phyloP scores from a whole-genome alignment of 2,888 invertebrate species.

The Epistrophella euchroma region DNA sequence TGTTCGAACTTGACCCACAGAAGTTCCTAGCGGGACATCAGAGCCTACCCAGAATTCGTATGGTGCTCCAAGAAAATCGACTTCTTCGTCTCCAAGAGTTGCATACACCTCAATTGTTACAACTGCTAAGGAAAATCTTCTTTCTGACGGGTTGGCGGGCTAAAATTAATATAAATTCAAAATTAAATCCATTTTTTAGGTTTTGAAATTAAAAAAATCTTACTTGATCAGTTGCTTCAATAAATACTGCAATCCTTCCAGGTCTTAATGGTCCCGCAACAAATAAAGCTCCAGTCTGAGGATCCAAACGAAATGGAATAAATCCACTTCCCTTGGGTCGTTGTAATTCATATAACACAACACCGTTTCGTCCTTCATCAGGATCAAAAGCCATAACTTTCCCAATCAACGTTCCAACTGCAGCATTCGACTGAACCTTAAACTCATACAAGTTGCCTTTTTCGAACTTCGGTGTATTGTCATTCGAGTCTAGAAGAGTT shows the following conservation, averaged over 20 bases:
- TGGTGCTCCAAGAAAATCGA: slow-evolving; percentile 93
- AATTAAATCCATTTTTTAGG: not conserved
- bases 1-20: slow-evolving; percentile 92
- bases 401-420: slow-evolving; percentile 90
- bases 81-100: slow-evolving; percentile 84
- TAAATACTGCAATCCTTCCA: slow-evolving; percentile 91
- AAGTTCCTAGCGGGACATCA: slow-evolving; percentile 93
- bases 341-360: slow-evolving; percentile 90
- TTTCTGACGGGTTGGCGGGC: slow-evolving; percentile 92
- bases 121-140: slow-evolving; percentile 92
- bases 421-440: slow-evolving; percentile 87
- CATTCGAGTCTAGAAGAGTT: slow-evolving; percentile 93
- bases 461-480: slow-evolving; percentile 94
- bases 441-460: slow-evolving; percentile 94
- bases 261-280: slow-evolving; percentile 87
- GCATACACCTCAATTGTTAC: slow-evolving; percentile 91
- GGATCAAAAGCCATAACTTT: slow-evolving; percentile 92
- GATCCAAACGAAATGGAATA: slow-evolving; percentile 89
- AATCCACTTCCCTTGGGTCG: slow-evolving; percentile 87
- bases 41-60: slow-evolving; percentile 96
- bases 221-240: slow-evolving; percentile 91
- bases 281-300: slow-evolving; percentile 88
- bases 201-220: not conserved
- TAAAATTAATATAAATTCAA: slow-evolving; percentile 80
- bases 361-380: slow-evolving; percentile 88